Evolutionary conservation across 2,888 invertebrate species (phyloP).

Genomic region (Scrobipalpa atriplicella): DNA sequence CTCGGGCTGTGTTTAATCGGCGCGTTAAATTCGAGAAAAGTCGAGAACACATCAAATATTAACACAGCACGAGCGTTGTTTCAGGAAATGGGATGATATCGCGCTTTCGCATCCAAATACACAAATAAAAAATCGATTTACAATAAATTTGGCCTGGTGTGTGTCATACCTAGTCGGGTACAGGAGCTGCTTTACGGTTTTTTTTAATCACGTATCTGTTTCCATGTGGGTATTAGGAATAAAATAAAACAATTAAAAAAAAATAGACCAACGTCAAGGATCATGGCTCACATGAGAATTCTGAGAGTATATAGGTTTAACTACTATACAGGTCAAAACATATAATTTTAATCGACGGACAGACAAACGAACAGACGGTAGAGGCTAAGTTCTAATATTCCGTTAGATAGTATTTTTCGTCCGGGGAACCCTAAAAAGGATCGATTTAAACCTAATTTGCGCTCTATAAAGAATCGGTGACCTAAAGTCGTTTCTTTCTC

Average conservation of each 20-base stretch:
- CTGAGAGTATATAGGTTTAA: no score
- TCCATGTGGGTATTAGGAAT: no score
- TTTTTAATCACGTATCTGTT: no score
- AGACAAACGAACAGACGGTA: no score
- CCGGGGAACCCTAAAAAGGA: neutral
- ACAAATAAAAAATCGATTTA: slow-evolving; percentile 41
- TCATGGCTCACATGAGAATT: no score
- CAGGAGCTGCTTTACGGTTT: no score
- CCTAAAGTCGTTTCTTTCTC: slow-evolving; percentile 65
- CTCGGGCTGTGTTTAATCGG: slow-evolving; percentile 77
- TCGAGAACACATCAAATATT: slow-evolving; percentile 81
- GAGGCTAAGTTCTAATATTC: slow-evolving; percentile 8
- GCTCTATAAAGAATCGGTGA: slow-evolving; percentile 60
- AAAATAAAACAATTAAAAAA: no score
- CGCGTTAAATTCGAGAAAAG: slow-evolving; percentile 80
- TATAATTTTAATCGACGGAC: no score
- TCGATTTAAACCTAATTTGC: slow-evolving; percentile 45
- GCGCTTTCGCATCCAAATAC: slow-evolving; percentile 47
- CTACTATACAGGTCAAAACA: no score
- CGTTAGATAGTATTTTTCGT: neutral
- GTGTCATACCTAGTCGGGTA: no score
- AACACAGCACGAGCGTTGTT: slow-evolving; percentile 72
- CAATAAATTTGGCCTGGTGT: no score
- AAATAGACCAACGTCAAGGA: no score
- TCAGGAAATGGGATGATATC: slow-evolving; percentile 77